phyloP scores from a whole-genome alignment of 2,888 invertebrate genomes.

The Eristalinus aeneus region DNA sequence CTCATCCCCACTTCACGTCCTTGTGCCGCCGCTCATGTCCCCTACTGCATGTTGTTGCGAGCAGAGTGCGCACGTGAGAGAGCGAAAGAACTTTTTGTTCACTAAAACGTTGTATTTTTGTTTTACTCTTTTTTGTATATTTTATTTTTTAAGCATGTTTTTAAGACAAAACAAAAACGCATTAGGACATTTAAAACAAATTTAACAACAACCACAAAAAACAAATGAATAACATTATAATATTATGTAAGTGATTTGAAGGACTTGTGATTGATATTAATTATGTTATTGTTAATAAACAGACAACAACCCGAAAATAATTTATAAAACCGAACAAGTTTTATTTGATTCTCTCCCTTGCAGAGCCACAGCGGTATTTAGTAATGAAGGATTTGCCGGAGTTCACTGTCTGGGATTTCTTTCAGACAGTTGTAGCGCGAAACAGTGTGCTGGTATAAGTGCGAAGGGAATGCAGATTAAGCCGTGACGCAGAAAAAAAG shows the following conservation, averaged over 20 bases:
- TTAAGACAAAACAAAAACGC: conserved; percentile 11
- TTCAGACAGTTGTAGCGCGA: neutral
- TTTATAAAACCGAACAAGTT: conserved; percentile 55
- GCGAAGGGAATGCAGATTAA: no score
- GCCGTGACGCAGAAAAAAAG: no score
- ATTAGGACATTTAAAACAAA: conserved; percentile 40
- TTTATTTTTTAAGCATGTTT: conserved; percentile 26
- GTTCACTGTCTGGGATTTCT: neutral
- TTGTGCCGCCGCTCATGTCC: neutral
- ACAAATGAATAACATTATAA: conserved; percentile 31
- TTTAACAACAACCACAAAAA: conserved; percentile 13
- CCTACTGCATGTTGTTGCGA: neutral
- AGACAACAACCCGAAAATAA: conserved; percentile 47
- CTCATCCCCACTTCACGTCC: neutral
- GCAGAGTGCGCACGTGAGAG: neutral
- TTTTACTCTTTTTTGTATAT: conserved; percentile 44
- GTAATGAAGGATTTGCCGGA: neutral
- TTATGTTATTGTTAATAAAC: conserved; percentile 72
- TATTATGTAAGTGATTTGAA: conserved; percentile 71
- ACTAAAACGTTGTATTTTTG: conserved; percentile 7
- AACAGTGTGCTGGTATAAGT: neutral
- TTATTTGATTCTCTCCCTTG: neutral
- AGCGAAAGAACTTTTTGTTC: neutral
- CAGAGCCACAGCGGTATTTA: neutral
- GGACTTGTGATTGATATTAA: conserved; percentile 79